Base-by-base conservation (phyloP, 2,113 vertebrate species). In the Paramisgurnus dabryanus region DNA sequence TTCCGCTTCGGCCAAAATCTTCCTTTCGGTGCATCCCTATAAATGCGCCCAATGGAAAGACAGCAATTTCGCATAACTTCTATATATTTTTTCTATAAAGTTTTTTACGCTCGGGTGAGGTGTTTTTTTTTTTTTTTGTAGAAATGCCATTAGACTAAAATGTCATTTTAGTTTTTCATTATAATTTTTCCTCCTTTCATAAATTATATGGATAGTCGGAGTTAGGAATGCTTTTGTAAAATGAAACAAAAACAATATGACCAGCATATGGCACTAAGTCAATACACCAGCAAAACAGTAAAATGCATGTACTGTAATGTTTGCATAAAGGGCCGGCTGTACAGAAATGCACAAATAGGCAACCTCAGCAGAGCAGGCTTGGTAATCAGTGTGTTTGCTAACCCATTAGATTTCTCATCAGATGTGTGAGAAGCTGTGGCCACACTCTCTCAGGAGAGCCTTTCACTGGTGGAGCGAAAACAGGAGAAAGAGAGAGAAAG, bases 331-430 rank as follows among this genome's bases (percentile, higher is more conserved):
- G 68, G 45, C 40, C 61, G 43, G 76, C 7, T 61, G 22, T 22
- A 72, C 22, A 78, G 18, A 78, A 71, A 67, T 67, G 18, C 55
- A 41, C 58, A 69, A 81, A 68, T 67, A 82, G 47, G 67, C 78
- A 83, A 82, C 83, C 67, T 84, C 67, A 84, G 87, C 84, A 87
- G 87, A 88, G 87, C 85, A 86, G 87, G 84, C 66, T 79, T 74
- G 80, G 89, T 90, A 91, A 90, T 91, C 85, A 88, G 82, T 41
- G 34, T 93, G 90, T 93, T 93, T 94, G 90, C 91, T 88, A 85
- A 89, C 83, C 91, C 87, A 92, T 92, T 93, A 93, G 85, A 47
- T 85, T 40, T 73, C 89, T 86, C 88, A 90, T 92, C 83, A 90
- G 88, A 92, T 91, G 86, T 90, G 86, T 89, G 88, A 81, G 86